Base-by-base conservation (phyloP, 1,140 invertebrate genomes). In the Sitobion miscanthi region DNA sequence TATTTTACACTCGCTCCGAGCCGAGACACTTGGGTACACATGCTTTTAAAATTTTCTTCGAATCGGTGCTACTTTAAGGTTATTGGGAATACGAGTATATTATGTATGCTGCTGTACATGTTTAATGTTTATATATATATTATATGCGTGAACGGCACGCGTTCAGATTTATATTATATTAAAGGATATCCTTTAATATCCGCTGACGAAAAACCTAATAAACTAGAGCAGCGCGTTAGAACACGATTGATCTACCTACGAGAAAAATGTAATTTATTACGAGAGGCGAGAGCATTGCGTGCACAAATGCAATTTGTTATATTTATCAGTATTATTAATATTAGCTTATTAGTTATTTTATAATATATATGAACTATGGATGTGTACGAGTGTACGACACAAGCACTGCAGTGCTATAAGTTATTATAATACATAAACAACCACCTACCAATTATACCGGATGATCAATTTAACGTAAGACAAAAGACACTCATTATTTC, bases 41-140 rank as follows among this genome's bases (percentile, higher is more conserved):
- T 45, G 89, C 57, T 90, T 90, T 90, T 62, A 69, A 47, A 90
- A 69, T 21, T 35, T 69, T 42, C 35, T 35, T 57, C 35, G n/a
- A 38, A 54, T 89, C 87, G 5, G 52, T 86, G 38, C 23, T 42
- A 85, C 83, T 85, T 85, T 85, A 45, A 85, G 23, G 23, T 85
- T 85, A 85, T 85, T 85, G 35, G 23, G 42, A 42, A 85, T 42
- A 83, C 35, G 77, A 35, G n/a, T 38, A 45, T 85, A 85, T 85
- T 86, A 38, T 83, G 20, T 83, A 83, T 35, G 77, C 30, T 69
- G 30, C 17, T 38, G 20, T 83, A 38, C 21, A 83, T 69, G n/a
- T 3, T 42, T 4, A 3, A 42, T 42, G 42, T 42, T 42, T 62
- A 62, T 23, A 7, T 11, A 57, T 69, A 69, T 30, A 30, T 14